A percentile compares a stretch with the other conserved stretches of the same genome.
Evolutionary conservation across 2,888 invertebrate genomes (phyloP).

Genomic region (Gymnosoma rotundatum): DNA sequence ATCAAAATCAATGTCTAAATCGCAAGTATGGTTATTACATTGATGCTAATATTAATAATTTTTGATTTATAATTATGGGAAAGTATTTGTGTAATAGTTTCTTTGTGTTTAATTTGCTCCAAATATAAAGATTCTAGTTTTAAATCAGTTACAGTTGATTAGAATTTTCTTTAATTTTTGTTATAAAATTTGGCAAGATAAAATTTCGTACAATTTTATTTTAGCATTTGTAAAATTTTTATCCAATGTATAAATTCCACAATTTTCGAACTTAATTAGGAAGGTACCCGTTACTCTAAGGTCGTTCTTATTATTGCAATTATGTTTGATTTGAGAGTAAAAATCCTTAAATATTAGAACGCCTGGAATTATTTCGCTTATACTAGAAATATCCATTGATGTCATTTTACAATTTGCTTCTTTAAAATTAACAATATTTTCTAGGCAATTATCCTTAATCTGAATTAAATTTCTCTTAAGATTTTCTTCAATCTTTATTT

Average conservation of each 20-base stretch:
- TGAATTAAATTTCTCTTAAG: background rate
- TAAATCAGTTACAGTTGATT: background rate
- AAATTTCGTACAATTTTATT: background rate
- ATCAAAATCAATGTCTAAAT: background rate
- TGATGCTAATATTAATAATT: background rate
- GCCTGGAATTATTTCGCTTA: conserved; percentile 13
- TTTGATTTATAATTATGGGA: background rate
- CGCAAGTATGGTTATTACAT: background rate
- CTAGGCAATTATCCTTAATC: conserved; percentile 1
- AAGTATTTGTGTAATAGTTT: conserved; percentile 2
- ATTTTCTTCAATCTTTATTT: background rate
- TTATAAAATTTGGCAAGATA: conserved; percentile 20
- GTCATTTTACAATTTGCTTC: conserved; percentile 11
- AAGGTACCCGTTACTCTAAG: background rate
- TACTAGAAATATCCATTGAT: too few relatives aligned
- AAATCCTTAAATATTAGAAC: conserved; percentile 16
- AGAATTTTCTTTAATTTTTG: conserved; percentile 12
- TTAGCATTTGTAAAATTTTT: conserved; percentile 4
- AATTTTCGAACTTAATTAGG: background rate
- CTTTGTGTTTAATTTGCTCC: background rate
- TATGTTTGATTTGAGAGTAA: background rate
- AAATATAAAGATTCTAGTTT: background rate
- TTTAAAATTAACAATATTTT: conserved; percentile 1
- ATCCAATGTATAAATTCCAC: background rate
- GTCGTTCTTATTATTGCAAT: background rate